These are phyloP conservation scores for Amblyornis subalaris DNA, from an alignment of 2,113 vertebrate genomes.

Conservation along the genomic window DNA sequence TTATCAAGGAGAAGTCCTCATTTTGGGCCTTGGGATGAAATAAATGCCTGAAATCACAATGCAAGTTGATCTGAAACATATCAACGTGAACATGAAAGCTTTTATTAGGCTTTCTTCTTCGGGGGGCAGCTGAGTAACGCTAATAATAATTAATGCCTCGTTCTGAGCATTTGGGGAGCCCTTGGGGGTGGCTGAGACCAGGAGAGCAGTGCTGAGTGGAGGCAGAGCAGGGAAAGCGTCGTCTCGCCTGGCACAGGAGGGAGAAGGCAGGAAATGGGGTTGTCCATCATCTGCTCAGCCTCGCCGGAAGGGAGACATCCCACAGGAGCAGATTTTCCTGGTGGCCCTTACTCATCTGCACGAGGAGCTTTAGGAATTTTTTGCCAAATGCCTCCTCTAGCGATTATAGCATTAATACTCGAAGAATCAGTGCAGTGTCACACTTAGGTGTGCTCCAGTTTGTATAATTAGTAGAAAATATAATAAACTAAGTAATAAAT, in stretches of 20 bases:
- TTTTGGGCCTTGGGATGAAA: neutral
- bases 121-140: neutral
- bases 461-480: neutral
- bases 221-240: fast-evolving
- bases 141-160: neutral
- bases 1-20: neutral
- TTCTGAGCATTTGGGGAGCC: neutral
- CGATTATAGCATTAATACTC: neutral
- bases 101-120: neutral
- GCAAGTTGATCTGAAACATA: neutral
- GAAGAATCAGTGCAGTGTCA: neutral
- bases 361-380: neutral
- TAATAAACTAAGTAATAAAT: neutral
- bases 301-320: neutral
- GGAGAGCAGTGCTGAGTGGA: neutral
- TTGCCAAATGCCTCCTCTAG: neutral
- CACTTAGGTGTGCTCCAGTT: neutral
- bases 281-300: neutral
- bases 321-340: neutral
- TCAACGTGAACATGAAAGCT: neutral
- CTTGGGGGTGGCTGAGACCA: neutral
- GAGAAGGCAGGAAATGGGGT: neutral
- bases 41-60: neutral
- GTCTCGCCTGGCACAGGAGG: neutral
- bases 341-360: neutral